These are phyloP conservation scores for Meloe dianella DNA, from an alignment of 2,888 invertebrate genomes.

Conservation along the genomic window DNA sequence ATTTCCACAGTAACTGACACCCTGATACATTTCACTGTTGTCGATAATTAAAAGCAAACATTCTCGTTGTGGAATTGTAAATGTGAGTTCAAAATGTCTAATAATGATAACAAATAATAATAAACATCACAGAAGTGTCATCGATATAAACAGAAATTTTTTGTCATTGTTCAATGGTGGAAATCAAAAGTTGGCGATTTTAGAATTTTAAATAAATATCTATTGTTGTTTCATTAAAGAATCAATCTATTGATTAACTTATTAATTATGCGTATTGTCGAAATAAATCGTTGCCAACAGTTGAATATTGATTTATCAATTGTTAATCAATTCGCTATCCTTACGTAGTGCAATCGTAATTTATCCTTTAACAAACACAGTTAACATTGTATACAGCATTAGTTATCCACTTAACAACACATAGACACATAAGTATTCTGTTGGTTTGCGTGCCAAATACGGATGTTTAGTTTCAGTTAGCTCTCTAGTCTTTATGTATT, in stretches of 20 bases:
- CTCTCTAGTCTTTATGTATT: not conserved
- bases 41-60: conserved; percentile 7
- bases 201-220: not conserved
- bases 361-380: not conserved
- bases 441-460: not conserved
- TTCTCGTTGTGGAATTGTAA: not conserved
- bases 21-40: not conserved
- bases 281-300: not conserved
- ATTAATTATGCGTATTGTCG: not conserved
- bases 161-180: not conserved
- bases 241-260: not conserved
- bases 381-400: not conserved
- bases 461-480: conserved; percentile 1
- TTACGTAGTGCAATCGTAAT: not conserved
- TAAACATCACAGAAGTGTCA: not conserved
- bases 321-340: not conserved
- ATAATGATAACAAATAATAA: not conserved
- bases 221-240: not conserved
- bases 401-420: not conserved
- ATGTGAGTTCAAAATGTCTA: not conserved
- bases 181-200: not conserved
- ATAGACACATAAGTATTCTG: conserved; percentile 1
- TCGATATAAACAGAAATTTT: not conserved
- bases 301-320: not conserved
- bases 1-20: not conserved